A percentile compares a stretch with the other conserved stretches of the same genome.
These are phyloP conservation scores for Sebastes iracundus DNA, from an alignment of 2,797 vertebrate species.

Conservation along the genomic window DNA sequence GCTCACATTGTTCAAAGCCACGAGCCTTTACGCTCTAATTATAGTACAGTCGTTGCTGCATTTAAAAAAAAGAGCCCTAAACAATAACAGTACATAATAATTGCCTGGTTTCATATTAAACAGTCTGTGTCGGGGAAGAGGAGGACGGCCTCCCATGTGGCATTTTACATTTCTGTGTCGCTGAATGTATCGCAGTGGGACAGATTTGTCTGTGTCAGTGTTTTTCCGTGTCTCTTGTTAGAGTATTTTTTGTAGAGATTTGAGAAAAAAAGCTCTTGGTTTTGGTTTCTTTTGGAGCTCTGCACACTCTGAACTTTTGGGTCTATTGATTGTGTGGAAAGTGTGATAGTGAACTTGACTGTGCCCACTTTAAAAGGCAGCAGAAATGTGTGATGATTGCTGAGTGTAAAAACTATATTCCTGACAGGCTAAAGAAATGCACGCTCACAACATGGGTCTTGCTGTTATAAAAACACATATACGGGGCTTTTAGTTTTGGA, in stretches of 20 bases:
- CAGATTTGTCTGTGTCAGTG: constrained; percentile 31
- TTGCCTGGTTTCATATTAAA: constrained; percentile 35
- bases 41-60: constrained; percentile 22
- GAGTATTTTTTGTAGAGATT: constrained; percentile 33
- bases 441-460: neutral
- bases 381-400: constrained; percentile 1
- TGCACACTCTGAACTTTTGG: constrained; percentile 34
- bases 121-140: constrained; percentile 3
- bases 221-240: constrained; percentile 22
- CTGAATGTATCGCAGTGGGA: neutral
- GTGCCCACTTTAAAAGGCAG: constrained; percentile 34
- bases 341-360: constrained; percentile 26
- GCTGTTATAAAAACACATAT: neutral
- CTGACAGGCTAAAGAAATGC: neutral
- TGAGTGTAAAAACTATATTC: constrained; percentile 21
- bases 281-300: constrained; percentile 28
- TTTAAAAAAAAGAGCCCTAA: constrained; percentile 25
- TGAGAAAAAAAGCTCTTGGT: constrained; percentile 29
- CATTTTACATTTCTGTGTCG: constrained; percentile 18
- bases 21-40: constrained; percentile 47
- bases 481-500: neutral
- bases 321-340: constrained; percentile 44
- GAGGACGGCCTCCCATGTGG: constrained; percentile 21
- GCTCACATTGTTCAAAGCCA: constrained; percentile 47
- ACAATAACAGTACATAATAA: constrained; percentile 32